These are phyloP conservation scores for Xylocopa sonorina DNA, from an alignment of 1,140 invertebrate species.

Conservation along the genomic window DNA sequence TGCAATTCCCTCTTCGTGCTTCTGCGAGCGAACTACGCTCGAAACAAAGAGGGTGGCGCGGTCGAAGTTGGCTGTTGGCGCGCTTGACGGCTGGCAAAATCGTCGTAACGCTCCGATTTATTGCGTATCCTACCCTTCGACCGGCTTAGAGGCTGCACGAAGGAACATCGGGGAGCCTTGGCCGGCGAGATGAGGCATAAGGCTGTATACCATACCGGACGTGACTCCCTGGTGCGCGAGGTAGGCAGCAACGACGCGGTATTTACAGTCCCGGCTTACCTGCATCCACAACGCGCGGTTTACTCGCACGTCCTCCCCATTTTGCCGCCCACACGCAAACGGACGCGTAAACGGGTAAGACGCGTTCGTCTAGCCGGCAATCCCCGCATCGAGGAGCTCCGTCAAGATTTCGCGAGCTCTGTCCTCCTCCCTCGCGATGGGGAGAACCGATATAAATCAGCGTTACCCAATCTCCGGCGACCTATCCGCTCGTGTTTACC, in stretches of 20 bases:
- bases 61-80: background rate
- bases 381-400: too few species aligned
- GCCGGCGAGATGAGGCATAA: constrained; percentile 42
- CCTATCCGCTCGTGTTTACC: background rate
- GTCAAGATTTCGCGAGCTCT: too few species aligned
- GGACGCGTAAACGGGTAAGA: constrained; percentile 33
- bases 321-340: constrained; percentile 53
- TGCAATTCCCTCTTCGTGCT: too few species aligned
- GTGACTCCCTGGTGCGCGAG: constrained; percentile 62
- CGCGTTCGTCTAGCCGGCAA: background rate
- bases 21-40: background rate
- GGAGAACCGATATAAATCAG: constrained; percentile 16
- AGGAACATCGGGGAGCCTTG: background rate
- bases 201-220: constrained; percentile 53
- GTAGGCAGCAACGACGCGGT: constrained; percentile 65
- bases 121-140: constrained; percentile 33
- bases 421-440: too few species aligned
- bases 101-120: constrained; percentile 42
- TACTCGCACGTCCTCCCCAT: constrained; percentile 39
- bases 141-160: background rate
- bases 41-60: too few species aligned
- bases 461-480: background rate
- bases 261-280: constrained; percentile 65
- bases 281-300: constrained; percentile 55
- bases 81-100: background rate